Conservation (phyloP, 2,888 invertebrate species). For the Diaphora mendica region DNA sequence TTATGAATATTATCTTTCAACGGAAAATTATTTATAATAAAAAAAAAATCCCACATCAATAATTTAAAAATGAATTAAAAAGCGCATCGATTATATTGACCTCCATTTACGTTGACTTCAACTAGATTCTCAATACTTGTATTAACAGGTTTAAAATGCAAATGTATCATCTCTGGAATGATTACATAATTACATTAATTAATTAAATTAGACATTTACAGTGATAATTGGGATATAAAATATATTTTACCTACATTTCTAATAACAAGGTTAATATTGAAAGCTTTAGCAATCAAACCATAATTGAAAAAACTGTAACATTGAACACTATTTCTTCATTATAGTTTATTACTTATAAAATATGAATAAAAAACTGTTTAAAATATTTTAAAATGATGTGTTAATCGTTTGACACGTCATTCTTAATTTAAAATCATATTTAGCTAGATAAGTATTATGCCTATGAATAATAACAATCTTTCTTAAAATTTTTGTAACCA, state of each 20-base stretch:
- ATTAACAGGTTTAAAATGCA: constrained; percentile 14
- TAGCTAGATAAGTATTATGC: no score
- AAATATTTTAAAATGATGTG: not conserved
- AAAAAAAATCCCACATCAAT: no score
- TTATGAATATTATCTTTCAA: not conserved
- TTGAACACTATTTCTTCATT: constrained; percentile 4
- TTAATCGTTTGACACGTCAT: not conserved
- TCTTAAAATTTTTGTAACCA: no score
- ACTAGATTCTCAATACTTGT: constrained; percentile 1
- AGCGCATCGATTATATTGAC: not conserved
- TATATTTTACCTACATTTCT: constrained; percentile 16
- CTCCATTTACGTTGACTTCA: not conserved
- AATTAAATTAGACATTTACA: constrained; percentile 1
- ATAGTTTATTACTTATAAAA: not conserved
- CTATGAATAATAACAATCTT: no score
- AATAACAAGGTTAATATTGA: constrained; percentile 16
- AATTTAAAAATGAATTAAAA: no score
- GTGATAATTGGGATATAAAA: constrained; percentile 4
- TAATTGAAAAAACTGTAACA: constrained; percentile 18
- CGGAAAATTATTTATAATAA: no score
- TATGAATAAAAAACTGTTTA: not conserved
- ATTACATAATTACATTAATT: not conserved
- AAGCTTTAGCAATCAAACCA: constrained; percentile 20
- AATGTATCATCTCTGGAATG: constrained; percentile 17
- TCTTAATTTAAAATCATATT: no score